A percentile compares a stretch with the other conserved stretches of the same genome.
Conservation (phyloP, 2,113 vertebrate genomes). For the Crotophaga sulcirostris region DNA sequence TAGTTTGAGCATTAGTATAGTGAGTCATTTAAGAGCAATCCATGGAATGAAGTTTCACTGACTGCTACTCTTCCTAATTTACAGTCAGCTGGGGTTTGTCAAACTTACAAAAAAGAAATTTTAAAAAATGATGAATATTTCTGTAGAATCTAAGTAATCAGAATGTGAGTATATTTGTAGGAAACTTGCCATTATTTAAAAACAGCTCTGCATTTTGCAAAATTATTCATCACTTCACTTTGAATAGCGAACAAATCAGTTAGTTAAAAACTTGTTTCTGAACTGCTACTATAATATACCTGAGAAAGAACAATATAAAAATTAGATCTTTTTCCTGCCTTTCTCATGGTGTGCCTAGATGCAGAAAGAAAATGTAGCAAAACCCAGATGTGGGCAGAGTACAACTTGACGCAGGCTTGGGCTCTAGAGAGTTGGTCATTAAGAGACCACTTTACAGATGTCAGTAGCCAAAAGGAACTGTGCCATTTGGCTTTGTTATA, state of each 20-base stretch:
- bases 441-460: background rate
- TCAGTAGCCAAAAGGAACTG: background rate
- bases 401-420: background rate
- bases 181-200: background rate
- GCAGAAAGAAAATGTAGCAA: background rate
- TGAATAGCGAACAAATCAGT: background rate
- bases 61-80: background rate
- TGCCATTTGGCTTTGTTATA: background rate
- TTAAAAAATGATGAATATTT: background rate
- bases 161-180: background rate
- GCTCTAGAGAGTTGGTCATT: background rate
- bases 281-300: background rate
- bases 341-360: background rate
- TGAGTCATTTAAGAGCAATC: background rate
- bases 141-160: background rate
- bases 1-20: background rate
- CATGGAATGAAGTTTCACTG: background rate
- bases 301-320: background rate
- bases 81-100: background rate
- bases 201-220: background rate
- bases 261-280: background rate
- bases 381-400: background rate
- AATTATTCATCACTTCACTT: background rate
- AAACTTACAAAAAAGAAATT: background rate
- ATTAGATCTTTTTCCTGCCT: background rate